Evolutionary conservation across 1,140 invertebrate species (phyloP).

Genomic region (Diuraphis noxia): DNA sequence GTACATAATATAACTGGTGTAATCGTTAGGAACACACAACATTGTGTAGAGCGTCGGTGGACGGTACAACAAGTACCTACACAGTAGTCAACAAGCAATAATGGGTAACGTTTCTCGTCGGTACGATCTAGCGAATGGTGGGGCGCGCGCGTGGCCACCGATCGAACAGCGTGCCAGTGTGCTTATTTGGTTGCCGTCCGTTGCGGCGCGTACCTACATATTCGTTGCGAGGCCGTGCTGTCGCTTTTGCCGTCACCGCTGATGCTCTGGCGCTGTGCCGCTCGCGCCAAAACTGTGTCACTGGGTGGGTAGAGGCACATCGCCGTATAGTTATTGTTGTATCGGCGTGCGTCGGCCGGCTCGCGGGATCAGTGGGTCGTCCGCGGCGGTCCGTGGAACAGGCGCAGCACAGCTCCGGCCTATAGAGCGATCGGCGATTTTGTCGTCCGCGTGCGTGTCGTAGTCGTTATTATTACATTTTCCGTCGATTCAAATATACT

Average conservation of each 20-base stretch:
- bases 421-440: neutral
- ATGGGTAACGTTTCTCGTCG: neutral
- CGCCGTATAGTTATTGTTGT: neutral
- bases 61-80: neutral
- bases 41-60: too few relatives aligned
- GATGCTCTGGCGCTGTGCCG: neutral
- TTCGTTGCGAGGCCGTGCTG: neutral
- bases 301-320: neutral
- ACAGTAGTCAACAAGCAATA: neutral
- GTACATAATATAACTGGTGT: too few relatives aligned
- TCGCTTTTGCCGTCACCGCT: neutral
- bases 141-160: neutral
- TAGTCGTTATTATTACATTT: too few relatives aligned
- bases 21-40: too few relatives aligned
- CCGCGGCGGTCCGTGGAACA: neutral
- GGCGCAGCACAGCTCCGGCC: neutral
- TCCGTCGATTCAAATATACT: neutral
- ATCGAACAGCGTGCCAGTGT: neutral
- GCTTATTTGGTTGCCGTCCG: slow-evolving; percentile 37
- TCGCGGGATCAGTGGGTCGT: slow-evolving; percentile 44
- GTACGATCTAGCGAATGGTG: neutral
- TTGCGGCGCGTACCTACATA: neutral
- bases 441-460: neutral
- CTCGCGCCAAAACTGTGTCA: slow-evolving; percentile 40
- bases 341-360: neutral